These are phyloP conservation scores for Arnoldichthys spilopterus DNA, from an alignment of 2,797 vertebrate species.

Conservation along the genomic window DNA sequence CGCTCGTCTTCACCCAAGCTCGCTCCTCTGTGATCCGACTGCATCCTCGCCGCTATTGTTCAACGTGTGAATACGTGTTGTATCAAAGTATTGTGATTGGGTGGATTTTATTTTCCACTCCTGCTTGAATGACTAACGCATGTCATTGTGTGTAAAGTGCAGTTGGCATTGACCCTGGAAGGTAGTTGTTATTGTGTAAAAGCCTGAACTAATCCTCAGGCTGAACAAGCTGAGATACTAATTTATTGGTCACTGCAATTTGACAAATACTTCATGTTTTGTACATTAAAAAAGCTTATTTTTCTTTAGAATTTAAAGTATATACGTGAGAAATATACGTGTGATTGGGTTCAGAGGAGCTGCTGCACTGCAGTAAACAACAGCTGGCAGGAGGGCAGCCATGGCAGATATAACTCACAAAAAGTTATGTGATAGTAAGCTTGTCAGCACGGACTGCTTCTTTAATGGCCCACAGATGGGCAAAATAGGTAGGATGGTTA, in stretches of 20 bases:
- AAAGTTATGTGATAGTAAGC: not conserved
- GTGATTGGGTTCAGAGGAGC: not conserved
- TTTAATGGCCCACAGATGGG: not conserved
- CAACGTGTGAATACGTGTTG: slow-evolving; percentile 69
- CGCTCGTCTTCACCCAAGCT: slow-evolving; percentile 47
- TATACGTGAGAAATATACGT: not conserved
- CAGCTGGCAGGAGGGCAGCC: not conserved
- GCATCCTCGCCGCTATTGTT: slow-evolving; percentile 66
- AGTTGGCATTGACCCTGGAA: slow-evolving; percentile 14
- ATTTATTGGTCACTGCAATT: slow-evolving; percentile 23
- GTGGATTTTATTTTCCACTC: slow-evolving; percentile 57
- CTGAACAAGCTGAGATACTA: slow-evolving; percentile 7
- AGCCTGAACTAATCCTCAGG: not conserved
- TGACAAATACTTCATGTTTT: not conserved
- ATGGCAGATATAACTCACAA: not conserved
- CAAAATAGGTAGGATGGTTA: not conserved
- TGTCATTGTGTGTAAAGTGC: slow-evolving; percentile 72
- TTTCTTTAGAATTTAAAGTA: not conserved
- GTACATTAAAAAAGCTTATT: slow-evolving; percentile 20
- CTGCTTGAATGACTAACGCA: slow-evolving; percentile 79
- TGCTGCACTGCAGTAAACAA: not conserved
- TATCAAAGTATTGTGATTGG: slow-evolving; percentile 75
- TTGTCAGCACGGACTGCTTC: not conserved
- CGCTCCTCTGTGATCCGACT: slow-evolving; percentile 68
- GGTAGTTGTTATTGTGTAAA: slow-evolving; percentile 30